A percentile compares a stretch with the other conserved stretches of the same genome.
These are phyloP conservation scores for Ectemnius lituratus DNA, from an alignment of 2,888 invertebrate species.

Conservation along the genomic window DNA sequence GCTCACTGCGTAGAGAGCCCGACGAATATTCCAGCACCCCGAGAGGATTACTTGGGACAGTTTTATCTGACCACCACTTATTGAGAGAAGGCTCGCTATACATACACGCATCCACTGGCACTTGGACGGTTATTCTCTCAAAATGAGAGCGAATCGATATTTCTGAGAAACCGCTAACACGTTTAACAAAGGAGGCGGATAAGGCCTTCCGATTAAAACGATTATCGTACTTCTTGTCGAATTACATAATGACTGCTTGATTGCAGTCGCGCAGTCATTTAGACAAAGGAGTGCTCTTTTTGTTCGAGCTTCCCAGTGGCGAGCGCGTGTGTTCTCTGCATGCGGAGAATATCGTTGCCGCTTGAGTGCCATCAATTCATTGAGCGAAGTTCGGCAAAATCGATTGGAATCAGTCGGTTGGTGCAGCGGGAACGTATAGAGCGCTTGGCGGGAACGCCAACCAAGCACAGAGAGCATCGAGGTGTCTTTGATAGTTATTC, in stretches of 20 bases:
- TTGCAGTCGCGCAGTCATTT: not conserved
- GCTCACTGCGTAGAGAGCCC: too few relatives aligned
- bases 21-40: not conserved
- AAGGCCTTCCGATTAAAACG: not conserved
- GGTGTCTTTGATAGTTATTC: constrained; percentile 31
- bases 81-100: constrained; percentile 1
- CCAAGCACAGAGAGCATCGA: constrained; percentile 17
- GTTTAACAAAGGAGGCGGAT: not conserved
- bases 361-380: not conserved
- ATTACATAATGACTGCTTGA: constrained; percentile 1
- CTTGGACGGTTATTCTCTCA: not conserved
- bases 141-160: constrained; percentile 5
- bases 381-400: not conserved
- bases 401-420: not conserved
- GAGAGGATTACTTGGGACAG: not conserved
- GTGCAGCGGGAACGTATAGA: not conserved
- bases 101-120: not conserved
- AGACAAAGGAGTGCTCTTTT: not conserved
- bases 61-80: not conserved
- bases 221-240: not conserved
- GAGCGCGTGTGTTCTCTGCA: too few relatives aligned
- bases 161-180: not conserved
- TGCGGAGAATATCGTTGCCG: too few relatives aligned
- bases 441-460: constrained; percentile 10
- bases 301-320: too few relatives aligned